Evolutionary conservation across 2,888 invertebrate genomes (phyloP).

Genomic region (Caenorhabditis becei): DNA sequence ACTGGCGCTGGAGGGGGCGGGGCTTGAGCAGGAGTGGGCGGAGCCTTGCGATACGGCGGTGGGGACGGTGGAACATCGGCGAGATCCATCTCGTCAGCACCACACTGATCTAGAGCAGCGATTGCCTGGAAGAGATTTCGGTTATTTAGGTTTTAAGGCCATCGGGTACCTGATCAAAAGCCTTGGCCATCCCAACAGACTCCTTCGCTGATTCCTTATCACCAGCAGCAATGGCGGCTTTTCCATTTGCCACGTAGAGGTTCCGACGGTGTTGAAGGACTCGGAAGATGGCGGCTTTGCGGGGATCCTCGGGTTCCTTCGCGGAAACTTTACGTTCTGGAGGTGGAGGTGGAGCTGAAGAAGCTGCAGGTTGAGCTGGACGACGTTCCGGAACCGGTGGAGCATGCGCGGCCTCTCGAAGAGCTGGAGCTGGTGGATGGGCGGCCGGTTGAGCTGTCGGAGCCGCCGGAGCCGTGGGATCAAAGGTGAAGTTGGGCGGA

Average conservation of each 20-base stretch:
- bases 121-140: constrained; percentile 60
- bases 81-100: constrained; percentile 73
- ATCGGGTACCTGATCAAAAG: constrained; percentile 73
- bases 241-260: constrained; percentile 69
- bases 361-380: constrained; percentile 41
- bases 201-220: constrained; percentile 72
- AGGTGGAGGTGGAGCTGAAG: constrained; percentile 49
- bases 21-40: neutral
- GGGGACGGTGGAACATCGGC: constrained; percentile 77
- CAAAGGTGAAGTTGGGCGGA: constrained; percentile 62
- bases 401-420: constrained; percentile 46
- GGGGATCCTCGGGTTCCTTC: constrained; percentile 42
- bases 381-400: constrained; percentile 15
- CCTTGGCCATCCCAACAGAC: constrained; percentile 69
- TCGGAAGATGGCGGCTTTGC: constrained; percentile 57
- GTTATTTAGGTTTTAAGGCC: too few species aligned
- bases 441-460: constrained; percentile 48
- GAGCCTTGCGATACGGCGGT: constrained; percentile 69
- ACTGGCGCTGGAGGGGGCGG: neutral
- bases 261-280: constrained; percentile 60
- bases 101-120: constrained; percentile 61
- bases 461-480: constrained; percentile 17
- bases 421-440: constrained; percentile 35
- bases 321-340: constrained; percentile 30
- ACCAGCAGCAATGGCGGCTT: constrained; percentile 68